A percentile compares a stretch with the other conserved stretches of the same genome.
phyloP scores from a whole-genome alignment of 1,140 invertebrate species.

The Habropoda laboriosa region DNA sequence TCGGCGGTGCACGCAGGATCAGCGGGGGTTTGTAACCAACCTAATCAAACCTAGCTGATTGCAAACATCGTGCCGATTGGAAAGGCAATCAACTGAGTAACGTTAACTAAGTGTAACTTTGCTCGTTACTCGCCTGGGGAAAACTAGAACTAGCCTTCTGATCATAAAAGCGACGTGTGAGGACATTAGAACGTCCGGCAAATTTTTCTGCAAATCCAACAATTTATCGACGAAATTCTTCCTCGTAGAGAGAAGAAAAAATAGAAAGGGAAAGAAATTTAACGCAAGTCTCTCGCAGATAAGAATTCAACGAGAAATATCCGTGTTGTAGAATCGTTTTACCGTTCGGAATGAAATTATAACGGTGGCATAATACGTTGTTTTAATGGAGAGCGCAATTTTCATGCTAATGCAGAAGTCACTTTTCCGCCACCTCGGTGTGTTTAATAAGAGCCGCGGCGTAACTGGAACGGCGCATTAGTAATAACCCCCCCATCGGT shows the following conservation, averaged over 20 bases:
- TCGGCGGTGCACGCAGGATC: constrained; percentile 27
- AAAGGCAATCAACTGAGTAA: constrained; percentile 74
- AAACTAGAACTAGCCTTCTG: constrained; percentile 66
- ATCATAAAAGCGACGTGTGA: constrained; percentile 31
- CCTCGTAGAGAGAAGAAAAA: too few species aligned
- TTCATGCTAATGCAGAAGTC: constrained; percentile 52
- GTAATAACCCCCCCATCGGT: constrained; percentile 62
- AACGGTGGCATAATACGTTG: neutral
- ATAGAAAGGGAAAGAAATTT: neutral
- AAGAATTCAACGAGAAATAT: too few species aligned
- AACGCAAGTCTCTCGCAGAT: too few species aligned
- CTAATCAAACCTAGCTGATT: constrained; percentile 69
- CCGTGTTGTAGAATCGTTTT: neutral
- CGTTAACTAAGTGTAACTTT: constrained; percentile 74
- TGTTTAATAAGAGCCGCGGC: constrained; percentile 45
- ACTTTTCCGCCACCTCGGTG: constrained; percentile 47
- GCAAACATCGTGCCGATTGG: constrained; percentile 71
- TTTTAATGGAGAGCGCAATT: constrained; percentile 33
- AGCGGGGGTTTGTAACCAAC: constrained; percentile 52
- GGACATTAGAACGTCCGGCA: constrained; percentile 9
- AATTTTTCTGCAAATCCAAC: neutral
- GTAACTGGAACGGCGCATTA: constrained; percentile 59
- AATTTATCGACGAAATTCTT: neutral
- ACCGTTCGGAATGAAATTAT: neutral
- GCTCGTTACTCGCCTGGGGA: constrained; percentile 65